A percentile compares a stretch with the other conserved stretches of the same genome.
Conservation (phyloP, 1,140 invertebrate genomes). For the Glomeris maerens region DNA sequence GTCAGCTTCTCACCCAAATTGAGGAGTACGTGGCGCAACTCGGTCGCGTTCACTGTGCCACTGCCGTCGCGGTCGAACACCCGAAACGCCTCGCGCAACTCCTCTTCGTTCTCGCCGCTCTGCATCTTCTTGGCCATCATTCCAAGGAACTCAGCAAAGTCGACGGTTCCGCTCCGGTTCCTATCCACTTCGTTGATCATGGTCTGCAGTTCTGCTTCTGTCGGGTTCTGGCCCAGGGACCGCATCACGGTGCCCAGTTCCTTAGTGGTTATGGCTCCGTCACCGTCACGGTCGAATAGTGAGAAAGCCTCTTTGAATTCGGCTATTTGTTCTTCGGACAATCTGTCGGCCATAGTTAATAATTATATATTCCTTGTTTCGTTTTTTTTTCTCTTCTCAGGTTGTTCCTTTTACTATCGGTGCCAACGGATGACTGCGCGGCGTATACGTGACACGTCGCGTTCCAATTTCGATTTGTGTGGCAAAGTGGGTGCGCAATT, state of each 20-base stretch:
- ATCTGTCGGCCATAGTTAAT: conserved; percentile 75
- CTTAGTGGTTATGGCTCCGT: conserved; percentile 99
- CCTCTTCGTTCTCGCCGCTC: conserved; percentile 95
- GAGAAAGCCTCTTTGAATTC: conserved; percentile 99
- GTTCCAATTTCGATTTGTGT: too few species aligned
- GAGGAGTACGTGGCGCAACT: conserved; percentile 93
- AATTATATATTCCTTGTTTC: too few species aligned
- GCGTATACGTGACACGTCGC: too few species aligned
- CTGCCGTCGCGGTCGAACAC: conserved; percentile 97
- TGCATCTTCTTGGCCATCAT: conserved; percentile 99
- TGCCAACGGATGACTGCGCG: too few species aligned
- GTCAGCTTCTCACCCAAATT: conserved; percentile 97
- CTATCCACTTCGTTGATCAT: conserved; percentile 99
- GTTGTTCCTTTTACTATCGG: too few species aligned
- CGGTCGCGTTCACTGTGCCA: conserved; percentile 89
- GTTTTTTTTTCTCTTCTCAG: too few species aligned
- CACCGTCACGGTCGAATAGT: conserved; percentile 97
- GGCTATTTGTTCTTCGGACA: conserved; percentile 92
- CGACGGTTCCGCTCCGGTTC: conserved; percentile 97
- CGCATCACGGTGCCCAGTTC: conserved; percentile 98
- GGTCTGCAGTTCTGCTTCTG: conserved; percentile 97
- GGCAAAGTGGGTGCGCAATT: too few species aligned
- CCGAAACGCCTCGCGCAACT: conserved; percentile 96
- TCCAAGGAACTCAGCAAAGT: conserved; percentile 96
- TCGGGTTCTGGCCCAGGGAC: conserved; percentile 97